Percentiles rank a stretch among this genome's conserved stretches.
Conservation (phyloP, 1,140 invertebrate genomes). For the Neodiprion pinetum region DNA sequence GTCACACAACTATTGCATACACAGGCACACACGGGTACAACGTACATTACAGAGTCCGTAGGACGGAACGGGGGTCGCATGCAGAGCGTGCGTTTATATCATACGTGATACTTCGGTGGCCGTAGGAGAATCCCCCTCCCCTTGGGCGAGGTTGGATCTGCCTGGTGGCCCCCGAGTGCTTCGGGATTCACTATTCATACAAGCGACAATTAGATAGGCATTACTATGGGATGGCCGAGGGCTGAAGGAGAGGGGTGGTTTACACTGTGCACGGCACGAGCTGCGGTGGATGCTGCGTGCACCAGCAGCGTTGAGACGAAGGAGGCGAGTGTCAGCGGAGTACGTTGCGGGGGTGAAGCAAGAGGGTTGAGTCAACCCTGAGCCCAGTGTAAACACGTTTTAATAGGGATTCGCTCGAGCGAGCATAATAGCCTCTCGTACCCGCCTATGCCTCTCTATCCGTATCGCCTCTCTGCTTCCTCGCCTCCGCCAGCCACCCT, state of each 20-base stretch:
- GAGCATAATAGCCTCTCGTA: conserved; percentile 63
- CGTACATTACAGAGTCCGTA: no score
- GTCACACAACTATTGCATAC: no score
- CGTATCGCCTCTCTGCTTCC: background rate
- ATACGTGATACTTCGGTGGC: no score
- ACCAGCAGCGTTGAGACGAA: conserved; percentile 36
- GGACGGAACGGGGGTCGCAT: no score
- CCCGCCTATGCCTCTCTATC: background rate
- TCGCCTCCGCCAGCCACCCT: background rate
- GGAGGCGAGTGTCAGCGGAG: conserved; percentile 46
- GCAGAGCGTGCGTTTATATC: no score
- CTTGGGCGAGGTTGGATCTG: conserved; percentile 58
- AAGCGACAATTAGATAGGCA: conserved; percentile 65
- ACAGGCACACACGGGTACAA: no score
- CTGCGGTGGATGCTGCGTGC: conserved; percentile 2
- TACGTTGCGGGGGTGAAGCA: conserved; percentile 36
- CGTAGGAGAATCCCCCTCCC: conserved; percentile 44
- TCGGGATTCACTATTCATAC: conserved; percentile 64
- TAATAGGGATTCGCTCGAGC: conserved; percentile 65
- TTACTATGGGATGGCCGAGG: conserved; percentile 43
- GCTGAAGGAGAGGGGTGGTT: conserved; percentile 8
- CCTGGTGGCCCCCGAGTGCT: conserved; percentile 61
- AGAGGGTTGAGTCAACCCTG: conserved; percentile 62
- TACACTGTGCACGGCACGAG: background rate
- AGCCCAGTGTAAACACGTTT: conserved; percentile 65